Evolutionary conservation across 2,888 invertebrate genomes (phyloP).

Genomic region (Synanthedon formicaeformis): DNA sequence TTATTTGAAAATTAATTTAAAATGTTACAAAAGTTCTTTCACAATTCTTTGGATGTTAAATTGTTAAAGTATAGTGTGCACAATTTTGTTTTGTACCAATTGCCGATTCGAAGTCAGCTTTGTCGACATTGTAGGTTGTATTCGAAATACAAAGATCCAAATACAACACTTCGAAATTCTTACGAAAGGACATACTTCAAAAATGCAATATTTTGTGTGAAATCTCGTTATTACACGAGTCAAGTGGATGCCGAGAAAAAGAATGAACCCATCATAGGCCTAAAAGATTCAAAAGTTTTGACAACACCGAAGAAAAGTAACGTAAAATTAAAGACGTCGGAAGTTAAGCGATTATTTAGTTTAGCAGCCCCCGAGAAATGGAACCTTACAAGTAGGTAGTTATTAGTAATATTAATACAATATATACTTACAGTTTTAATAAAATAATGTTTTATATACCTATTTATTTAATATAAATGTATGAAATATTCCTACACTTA

Average conservation of each 20-base stretch:
- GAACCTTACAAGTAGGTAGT: constrained; percentile 62
- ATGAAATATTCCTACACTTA: too few species aligned
- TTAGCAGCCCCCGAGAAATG: constrained; percentile 75
- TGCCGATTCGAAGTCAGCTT: constrained; percentile 25
- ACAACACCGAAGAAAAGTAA: constrained; percentile 46
- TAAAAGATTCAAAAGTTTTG: constrained; percentile 32
- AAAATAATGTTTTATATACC: too few species aligned
- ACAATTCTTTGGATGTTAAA: constrained; percentile 41
- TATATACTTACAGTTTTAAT: too few species aligned
- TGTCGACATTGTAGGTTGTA: constrained; percentile 55
- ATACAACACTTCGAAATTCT: constrained; percentile 19
- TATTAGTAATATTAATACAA: too few species aligned
- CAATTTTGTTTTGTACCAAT: constrained; percentile 32
- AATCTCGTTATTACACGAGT: constrained; percentile 41
- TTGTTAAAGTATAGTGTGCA: constrained; percentile 28
- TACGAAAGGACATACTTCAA: constrained; percentile 37
- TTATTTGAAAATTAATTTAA: constrained; percentile 16
- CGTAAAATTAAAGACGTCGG: constrained; percentile 64
- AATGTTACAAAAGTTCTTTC: constrained; percentile 51
- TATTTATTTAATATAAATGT: too few species aligned
- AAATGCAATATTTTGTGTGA: constrained; percentile 34
- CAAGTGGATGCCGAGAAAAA: constrained; percentile 52
- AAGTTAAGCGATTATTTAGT: constrained; percentile 65
- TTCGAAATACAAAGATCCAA: constrained; percentile 38
- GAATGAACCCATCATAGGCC: constrained; percentile 25